phyloP scores from a whole-genome alignment of 1,140 invertebrate species.

The Archegozetes longisetosus region DNA sequence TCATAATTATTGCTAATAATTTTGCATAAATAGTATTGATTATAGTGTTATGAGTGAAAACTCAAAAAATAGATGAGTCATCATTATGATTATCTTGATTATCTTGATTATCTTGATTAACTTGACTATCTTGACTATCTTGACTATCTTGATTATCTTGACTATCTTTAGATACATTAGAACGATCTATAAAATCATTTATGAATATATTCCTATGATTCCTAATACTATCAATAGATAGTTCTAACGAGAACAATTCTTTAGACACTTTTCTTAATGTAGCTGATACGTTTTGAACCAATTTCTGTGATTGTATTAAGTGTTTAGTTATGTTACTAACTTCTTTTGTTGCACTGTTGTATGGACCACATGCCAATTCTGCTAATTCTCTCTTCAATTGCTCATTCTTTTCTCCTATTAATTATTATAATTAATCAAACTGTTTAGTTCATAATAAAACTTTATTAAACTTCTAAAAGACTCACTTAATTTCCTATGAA shows the following conservation, averaged over 20 bases:
- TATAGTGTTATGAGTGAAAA: too few relatives aligned
- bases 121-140: too few relatives aligned
- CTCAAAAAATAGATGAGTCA: too few relatives aligned
- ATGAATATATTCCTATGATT: neutral
- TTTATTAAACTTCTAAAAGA: neutral
- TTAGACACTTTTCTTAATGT: conserved; percentile 16
- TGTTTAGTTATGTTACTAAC: conserved; percentile 19
- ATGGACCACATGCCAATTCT: conserved; percentile 18
- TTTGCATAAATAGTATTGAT: too few relatives aligned
- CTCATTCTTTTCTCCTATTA: conserved; percentile 19
- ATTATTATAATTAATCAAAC: neutral
- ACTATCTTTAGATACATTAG: neutral
- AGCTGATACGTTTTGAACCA: conserved; percentile 18
- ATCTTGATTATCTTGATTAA: too few relatives aligned
- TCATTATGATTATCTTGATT: too few relatives aligned
- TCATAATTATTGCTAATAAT: too few relatives aligned
- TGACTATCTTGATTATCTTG: too few relatives aligned
- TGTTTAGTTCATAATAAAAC: neutral
- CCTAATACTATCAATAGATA: conserved; percentile 15
- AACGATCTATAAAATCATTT: neutral
- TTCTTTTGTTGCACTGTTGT: conserved; percentile 20
- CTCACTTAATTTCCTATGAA: conserved; percentile 1
- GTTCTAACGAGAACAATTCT: conserved; percentile 19
- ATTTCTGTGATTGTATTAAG: conserved; percentile 18
- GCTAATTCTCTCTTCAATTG: conserved; percentile 14